A percentile compares a stretch with the other conserved stretches of the same genome.
Conservation (phyloP, 2,888 invertebrate species). For the Aphodius sticticus region DNA sequence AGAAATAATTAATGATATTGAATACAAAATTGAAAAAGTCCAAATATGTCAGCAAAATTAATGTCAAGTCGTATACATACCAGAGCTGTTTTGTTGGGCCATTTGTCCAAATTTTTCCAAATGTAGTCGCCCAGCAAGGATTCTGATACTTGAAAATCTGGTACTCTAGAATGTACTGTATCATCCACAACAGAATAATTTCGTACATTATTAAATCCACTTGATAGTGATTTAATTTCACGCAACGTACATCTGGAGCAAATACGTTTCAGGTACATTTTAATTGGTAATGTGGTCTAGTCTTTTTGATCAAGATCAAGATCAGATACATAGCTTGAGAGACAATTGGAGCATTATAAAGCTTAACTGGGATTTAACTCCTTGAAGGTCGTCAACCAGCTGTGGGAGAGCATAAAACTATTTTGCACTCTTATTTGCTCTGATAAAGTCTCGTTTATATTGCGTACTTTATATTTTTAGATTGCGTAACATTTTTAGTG, state of each 20-base stretch:
- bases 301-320: no score
- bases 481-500: background rate
- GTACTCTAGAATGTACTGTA: constrained; percentile 40
- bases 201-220: background rate
- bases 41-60: background rate
- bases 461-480: background rate
- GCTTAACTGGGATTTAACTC: background rate
- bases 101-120: constrained; percentile 70
- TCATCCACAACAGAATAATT: background rate
- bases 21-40: no score
- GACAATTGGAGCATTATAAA: background rate
- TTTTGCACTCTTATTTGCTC: background rate
- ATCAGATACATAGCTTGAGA: background rate
- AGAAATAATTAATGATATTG: no score
- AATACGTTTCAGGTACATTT: background rate
- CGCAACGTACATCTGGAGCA: background rate
- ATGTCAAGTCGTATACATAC: constrained; percentile 57
- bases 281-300: background rate
- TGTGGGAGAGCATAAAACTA: background rate
- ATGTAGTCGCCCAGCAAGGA: constrained; percentile 68
- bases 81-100: constrained; percentile 69
- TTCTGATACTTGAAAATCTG: constrained; percentile 62
- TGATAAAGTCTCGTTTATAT: background rate
- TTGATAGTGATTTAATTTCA: background rate
- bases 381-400: background rate